phyloP scores from a whole-genome alignment of 2,888 invertebrate genomes.

The Campaea margaritaria region DNA sequence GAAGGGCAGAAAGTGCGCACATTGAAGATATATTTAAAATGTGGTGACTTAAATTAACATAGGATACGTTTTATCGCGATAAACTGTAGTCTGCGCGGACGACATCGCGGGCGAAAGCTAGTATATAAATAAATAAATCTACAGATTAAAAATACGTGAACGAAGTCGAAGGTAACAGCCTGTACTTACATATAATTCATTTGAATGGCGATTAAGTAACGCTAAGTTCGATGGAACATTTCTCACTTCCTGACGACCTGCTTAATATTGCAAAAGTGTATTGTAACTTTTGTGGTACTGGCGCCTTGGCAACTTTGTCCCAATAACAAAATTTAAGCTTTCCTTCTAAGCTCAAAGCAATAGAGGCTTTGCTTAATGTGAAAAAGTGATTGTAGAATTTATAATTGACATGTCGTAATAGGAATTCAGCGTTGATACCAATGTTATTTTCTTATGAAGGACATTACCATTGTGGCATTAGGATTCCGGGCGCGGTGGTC shows the following conservation, averaged over 20 bases:
- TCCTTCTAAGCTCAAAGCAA: neutral
- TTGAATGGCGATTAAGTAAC: constrained; percentile 3
- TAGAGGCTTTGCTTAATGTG: neutral
- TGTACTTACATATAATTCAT: constrained; percentile 12
- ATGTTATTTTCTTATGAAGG: constrained; percentile 58
- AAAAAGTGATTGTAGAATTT: neutral
- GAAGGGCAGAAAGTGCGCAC: no score
- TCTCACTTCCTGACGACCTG: constrained; percentile 1
- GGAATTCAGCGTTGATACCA: constrained; percentile 56
- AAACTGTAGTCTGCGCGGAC: no score
- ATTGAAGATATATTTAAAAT: no score
- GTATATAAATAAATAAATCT: no score
- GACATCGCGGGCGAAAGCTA: no score
- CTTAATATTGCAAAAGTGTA: constrained; percentile 3
- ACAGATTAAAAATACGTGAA: no score
- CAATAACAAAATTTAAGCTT: neutral
- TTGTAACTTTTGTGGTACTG: neutral
- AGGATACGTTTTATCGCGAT: no score
- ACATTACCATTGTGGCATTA: constrained; percentile 48
- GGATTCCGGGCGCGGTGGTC: constrained; percentile 55
- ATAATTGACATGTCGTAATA: constrained; percentile 40
- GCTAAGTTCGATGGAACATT: neutral
- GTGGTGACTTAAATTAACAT: no score
- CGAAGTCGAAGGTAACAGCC: no score
- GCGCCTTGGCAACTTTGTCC: neutral